Base-by-base conservation (phyloP, 2,797 vertebrate genomes). In the Cyclura pinguis region DNA sequence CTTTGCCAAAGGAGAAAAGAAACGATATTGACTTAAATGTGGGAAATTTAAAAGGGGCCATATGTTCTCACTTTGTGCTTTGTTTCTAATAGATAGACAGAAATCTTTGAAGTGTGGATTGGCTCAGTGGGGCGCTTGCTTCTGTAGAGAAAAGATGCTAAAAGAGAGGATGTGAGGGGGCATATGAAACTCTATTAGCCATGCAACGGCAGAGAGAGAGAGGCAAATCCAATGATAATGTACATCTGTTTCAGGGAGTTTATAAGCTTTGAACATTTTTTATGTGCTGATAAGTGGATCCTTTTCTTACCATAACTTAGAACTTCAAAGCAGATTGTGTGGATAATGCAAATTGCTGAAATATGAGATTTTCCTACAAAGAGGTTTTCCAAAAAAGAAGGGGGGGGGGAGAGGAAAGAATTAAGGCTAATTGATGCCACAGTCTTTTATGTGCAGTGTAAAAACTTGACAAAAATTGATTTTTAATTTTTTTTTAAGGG, bases 191-290 rank as follows among this genome's bases (percentile, higher is more conserved):
- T 98, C 98, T 98, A 98, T 98, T 98, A 98, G 97, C 98, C 98
- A 98, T 98, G 98, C 97, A 98, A 98, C 96, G 98, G 98, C 97
- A 98, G 97, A 98, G 97, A 97, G 95, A 97, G 97, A 97, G 96
- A 98, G 97, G 98, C 98, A 98, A 98, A 99, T 98, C 98, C 98
- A 98, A 98, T 98, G 98, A 99, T 99, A 99, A 99, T 99, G 98
- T 99, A 98, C 98, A 99, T 99, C 98, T 99, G 98, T 99, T 99
- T 98, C 98, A 98, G 97, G 97, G 98, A 98, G 98, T 99, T 98
- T 99, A 99, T 98, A 98, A 97, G 98, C 98, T 99, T 99, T 99
- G 98, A 99, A 99, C 97, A 98, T 98, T 98, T 98, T 98, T 98
- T 98, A 98, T 98, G 98, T 97, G 97, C 97, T 98, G 98, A 98